Conservation (phyloP, 1,140 invertebrate genomes). For the Meloidogyne exigua region DNA sequence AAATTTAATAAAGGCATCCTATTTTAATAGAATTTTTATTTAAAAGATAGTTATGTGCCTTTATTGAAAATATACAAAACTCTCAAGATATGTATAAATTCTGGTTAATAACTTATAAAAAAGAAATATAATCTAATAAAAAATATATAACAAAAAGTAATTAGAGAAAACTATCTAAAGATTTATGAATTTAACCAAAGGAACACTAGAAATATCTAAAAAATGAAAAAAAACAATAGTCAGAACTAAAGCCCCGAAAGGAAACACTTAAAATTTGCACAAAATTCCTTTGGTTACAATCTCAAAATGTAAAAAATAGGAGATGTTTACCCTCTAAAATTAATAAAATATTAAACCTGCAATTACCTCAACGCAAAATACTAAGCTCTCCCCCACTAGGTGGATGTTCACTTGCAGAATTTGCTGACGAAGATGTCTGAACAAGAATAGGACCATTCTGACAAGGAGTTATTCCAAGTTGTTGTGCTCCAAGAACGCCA, state of each 20-base stretch:
- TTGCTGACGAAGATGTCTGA: not conserved
- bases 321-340: not conserved
- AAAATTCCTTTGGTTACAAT: too few relatives aligned
- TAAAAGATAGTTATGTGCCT: not conserved
- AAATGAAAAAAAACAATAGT: too few relatives aligned
- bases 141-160: not conserved
- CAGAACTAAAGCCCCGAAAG: too few relatives aligned
- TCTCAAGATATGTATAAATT: not conserved
- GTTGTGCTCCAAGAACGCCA: constrained; percentile 18
- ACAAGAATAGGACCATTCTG: constrained; percentile 12
- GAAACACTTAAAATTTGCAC: too few relatives aligned
- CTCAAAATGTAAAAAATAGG: too few relatives aligned
- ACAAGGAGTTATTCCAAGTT: constrained; percentile 23
- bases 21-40: too few relatives aligned
- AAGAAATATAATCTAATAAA: not conserved
- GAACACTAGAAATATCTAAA: too few relatives aligned
- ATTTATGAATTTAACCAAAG: not conserved
- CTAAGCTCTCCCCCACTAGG: constrained; percentile 15
- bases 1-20: too few relatives aligned
- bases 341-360: not conserved
- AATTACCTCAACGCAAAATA: constrained; percentile 1
- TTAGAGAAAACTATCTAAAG: not conserved
- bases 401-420: not conserved
- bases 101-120: not conserved
- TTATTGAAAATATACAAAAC: not conserved